Evolutionary conservation across 2,797 vertebrate species (phyloP).

Genomic region (Sebastes alutus): DNA sequence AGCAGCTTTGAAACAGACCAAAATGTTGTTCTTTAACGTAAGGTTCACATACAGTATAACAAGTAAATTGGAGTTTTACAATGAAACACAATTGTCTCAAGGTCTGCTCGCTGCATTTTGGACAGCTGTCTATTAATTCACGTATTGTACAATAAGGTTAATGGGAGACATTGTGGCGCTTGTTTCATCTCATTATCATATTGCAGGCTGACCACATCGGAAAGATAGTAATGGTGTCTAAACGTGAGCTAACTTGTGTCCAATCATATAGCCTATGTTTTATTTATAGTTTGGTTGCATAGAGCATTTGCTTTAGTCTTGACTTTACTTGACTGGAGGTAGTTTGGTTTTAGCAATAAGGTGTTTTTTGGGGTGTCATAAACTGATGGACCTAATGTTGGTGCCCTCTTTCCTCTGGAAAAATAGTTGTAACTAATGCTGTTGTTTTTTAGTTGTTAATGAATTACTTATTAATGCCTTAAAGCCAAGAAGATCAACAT

Average conservation of each 20-base stretch:
- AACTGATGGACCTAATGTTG: not conserved
- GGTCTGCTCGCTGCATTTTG: not conserved
- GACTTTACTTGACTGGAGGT: not conserved
- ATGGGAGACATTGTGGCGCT: not conserved
- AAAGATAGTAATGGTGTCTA: not conserved
- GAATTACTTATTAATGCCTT: not conserved
- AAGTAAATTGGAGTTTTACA: not conserved
- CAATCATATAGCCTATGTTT: too few relatives aligned
- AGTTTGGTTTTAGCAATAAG: not conserved
- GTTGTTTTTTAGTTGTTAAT: not conserved
- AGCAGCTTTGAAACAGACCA: not conserved
- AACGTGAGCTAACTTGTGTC: not conserved
- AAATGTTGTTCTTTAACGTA: not conserved
- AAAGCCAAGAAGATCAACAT: not conserved
- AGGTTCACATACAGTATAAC: not conserved
- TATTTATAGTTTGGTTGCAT: too few relatives aligned
- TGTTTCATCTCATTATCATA: not conserved
- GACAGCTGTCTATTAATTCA: too few relatives aligned
- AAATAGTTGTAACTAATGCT: accelerated
- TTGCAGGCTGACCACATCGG: not conserved
- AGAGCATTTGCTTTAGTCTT: not conserved
- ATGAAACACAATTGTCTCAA: not conserved
- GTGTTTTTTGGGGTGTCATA: not conserved
- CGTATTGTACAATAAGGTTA: not conserved
- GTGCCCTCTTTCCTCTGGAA: not conserved